Percentiles rank a stretch among this genome's conserved stretches.
Evolutionary conservation across 92 coral and sea anemone genomes (phyloP).

Genomic region (Metridium senile): DNA sequence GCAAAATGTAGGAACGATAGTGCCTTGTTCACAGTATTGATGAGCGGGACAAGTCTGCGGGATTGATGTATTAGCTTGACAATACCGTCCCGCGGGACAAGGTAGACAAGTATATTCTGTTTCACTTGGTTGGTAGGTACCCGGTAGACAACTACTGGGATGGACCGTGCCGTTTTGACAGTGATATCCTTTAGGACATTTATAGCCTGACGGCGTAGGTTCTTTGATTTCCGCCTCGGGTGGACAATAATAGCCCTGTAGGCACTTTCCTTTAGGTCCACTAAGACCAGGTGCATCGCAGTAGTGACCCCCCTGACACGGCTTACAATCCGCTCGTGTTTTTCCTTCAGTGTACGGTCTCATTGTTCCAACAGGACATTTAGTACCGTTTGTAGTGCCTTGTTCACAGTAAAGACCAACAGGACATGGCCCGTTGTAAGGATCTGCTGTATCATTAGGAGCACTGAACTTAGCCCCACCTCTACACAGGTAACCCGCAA

Average conservation of each 20-base stretch:
- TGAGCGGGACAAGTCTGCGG: constrained; percentile 84
- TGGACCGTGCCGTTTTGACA: constrained; percentile 86
- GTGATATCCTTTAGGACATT: constrained; percentile 80
- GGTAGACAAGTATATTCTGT: constrained; percentile 59
- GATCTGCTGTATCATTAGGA: constrained; percentile 63
- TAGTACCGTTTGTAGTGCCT: constrained; percentile 82
- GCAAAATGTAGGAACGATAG: constrained; percentile 77
- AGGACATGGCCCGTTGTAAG: constrained; percentile 71
- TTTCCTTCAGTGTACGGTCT: constrained; percentile 74
- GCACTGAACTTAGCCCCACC: constrained; percentile 67
- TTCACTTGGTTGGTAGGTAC: constrained; percentile 76
- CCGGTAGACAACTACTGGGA: constrained; percentile 86
- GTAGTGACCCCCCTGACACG: constrained; percentile 83
- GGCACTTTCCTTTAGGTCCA: constrained; percentile 66
- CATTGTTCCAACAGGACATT: constrained; percentile 89
- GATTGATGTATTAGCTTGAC: constrained; percentile 79
- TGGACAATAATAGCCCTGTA: constrained; percentile 82
- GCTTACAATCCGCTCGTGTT: constrained; percentile 67
- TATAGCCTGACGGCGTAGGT: constrained; percentile 69
- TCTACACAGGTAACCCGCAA: constrained; percentile 72
- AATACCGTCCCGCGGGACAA: constrained; percentile 84
- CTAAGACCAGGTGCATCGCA: constrained; percentile 77
- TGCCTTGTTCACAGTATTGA: constrained; percentile 73
- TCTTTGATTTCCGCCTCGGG: constrained; percentile 66
- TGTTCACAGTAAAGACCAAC: constrained; percentile 71